Evolutionary conservation across 2,113 vertebrate species (phyloP), one percentile per base, ranked within the genome.

Genomic region (Lipophrys pholis): DNA sequence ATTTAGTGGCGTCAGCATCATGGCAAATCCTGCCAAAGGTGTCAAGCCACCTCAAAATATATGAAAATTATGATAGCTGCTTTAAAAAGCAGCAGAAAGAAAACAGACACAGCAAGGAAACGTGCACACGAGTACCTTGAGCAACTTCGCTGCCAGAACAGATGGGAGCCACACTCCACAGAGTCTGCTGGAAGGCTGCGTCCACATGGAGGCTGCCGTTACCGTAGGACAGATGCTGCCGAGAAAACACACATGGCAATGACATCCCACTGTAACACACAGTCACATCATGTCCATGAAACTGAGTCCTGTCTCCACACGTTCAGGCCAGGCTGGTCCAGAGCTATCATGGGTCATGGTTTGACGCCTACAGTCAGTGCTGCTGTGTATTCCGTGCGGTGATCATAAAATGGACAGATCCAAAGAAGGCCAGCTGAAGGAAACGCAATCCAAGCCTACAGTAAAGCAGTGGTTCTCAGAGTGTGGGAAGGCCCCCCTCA

Each of bases 101-200:
- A 4, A 2, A 30, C 21, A 30, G 11, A 7, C 7, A 17, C 4
- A 36, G 6, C 50, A 17, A 8, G 41, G 11, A 30, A 50, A 1
- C 39, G 8, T 11, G 0, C 16, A 48, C 6, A 48, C 39, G 8
- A 43, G 12, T 92, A 99, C 97, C 97, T 96, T 99, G 97, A 82
- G 96, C 97, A 46, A 91, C 96, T 93, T 98, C 97, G 59, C 97
- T 99, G 76, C 97, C 96, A 11, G 97, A 98, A 90, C 97, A 98
- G 93, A 98, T 97, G 0, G 97, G 97, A 21, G 96, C 96, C 59
- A 98, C 96, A 5, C 96, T 99, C 97, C 97, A 99, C 7, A 99
- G 95, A 0, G 97, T 99, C 88, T 98, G 97, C 92, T 99, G 97
- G 90, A 99, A 99, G 17, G 97, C 96, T 10, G 97, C 97, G 10